These are phyloP conservation scores for Anguilla pacifica DNA, from an alignment of 2,797 vertebrate genomes.

Conservation along the genomic window DNA sequence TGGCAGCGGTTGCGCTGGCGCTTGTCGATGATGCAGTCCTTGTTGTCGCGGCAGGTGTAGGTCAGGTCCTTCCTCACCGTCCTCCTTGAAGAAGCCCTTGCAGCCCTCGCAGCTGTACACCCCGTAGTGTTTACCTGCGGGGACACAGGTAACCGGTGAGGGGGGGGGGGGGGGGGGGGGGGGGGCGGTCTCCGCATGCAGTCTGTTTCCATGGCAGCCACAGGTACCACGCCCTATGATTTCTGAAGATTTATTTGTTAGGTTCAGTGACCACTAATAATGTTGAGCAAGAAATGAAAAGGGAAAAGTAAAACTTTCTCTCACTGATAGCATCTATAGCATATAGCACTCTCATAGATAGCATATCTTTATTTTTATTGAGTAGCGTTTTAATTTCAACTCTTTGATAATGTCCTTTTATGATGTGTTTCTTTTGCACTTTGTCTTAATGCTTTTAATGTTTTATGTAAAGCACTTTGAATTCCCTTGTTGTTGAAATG, in stretches of 20 bases:
- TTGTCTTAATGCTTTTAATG: no score
- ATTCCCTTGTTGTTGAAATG: no score
- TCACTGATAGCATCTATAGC: background rate
- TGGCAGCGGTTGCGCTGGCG: constrained; percentile 87
- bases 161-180: no score
- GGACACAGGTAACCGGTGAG: background rate
- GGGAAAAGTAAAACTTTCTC: background rate
- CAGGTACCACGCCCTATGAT: background rate
- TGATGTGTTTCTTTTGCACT: no score
- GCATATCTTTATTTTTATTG: no score
- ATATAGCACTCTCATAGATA: no score
- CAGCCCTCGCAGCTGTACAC: constrained; percentile 99
- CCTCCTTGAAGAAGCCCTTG: constrained; percentile 98
- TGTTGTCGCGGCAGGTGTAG: constrained; percentile 95
- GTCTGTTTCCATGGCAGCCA: background rate
- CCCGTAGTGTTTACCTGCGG: constrained; percentile 93
- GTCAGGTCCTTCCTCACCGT: constrained; percentile 96
- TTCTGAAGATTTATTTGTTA: background rate
- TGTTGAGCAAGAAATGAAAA: background rate
- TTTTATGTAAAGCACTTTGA: no score
- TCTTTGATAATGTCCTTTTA: no score
- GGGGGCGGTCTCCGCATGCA: no score
- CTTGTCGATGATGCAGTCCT: constrained; percentile 94
- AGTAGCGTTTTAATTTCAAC: no score
- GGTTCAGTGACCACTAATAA: background rate